Percentiles rank a stretch among this genome's conserved stretches.
Evolutionary conservation across 2,888 invertebrate genomes (phyloP).

Genomic region (Antheraea yamamai): DNA sequence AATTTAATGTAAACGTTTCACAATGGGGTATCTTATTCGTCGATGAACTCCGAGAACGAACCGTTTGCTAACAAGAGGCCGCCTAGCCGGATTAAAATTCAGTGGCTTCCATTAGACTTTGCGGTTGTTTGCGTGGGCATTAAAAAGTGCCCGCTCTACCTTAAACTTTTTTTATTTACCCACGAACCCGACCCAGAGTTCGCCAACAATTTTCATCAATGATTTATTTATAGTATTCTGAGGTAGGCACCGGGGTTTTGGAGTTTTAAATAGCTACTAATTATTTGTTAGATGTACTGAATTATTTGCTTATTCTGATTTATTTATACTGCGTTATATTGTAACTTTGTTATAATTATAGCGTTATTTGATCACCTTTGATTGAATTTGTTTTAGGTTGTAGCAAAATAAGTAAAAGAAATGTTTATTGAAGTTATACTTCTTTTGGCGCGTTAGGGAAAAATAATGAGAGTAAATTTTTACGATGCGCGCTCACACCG

Average conservation of each 20-base stretch:
- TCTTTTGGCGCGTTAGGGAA: too few species aligned
- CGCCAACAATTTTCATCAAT: conserved; percentile 31
- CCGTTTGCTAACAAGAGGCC: conserved; percentile 35
- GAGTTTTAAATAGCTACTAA: conserved; percentile 12
- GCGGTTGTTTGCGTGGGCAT: conserved; percentile 44
- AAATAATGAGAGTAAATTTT: too few species aligned
- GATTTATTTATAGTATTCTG: conserved; percentile 23
- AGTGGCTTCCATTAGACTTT: conserved; percentile 44
- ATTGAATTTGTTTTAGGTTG: too few species aligned
- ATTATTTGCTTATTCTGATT: neutral
- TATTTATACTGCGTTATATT: too few species aligned
- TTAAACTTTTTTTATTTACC: conserved; percentile 34
- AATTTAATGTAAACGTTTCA: neutral
- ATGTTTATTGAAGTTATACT: too few species aligned
- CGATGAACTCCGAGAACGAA: conserved; percentile 34
- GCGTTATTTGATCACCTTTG: too few species aligned
- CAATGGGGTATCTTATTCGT: conserved; percentile 9
- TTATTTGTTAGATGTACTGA: neutral
- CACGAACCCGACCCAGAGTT: conserved; percentile 28
- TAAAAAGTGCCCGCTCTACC: conserved; percentile 35
- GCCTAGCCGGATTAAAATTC: conserved; percentile 44
- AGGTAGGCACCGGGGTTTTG: neutral
- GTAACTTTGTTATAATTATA: too few species aligned
- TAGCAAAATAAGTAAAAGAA: too few species aligned
- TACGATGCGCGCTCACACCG: too few species aligned